Conservation (phyloP, 2,113 vertebrate genomes). For the Nibea coibor region DNA sequence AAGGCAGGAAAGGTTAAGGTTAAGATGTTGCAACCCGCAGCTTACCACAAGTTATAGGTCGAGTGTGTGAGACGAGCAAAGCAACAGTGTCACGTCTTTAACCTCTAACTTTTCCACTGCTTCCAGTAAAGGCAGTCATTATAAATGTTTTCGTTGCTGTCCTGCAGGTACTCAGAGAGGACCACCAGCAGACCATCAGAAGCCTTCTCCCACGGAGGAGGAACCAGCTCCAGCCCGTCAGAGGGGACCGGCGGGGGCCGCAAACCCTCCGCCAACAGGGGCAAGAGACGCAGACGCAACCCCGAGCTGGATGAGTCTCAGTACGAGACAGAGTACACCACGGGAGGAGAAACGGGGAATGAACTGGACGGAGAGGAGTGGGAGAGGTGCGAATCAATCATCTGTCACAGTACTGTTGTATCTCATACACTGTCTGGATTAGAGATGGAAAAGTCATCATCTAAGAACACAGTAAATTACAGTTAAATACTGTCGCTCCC, state of each 20-base stretch:
- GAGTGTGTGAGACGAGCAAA: too few relatives aligned
- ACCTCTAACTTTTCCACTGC: too few relatives aligned
- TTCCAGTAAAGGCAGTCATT: background rate
- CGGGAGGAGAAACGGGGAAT: constrained; percentile 86
- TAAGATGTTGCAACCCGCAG: too few relatives aligned
- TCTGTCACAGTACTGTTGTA: background rate
- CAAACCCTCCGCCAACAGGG: constrained; percentile 79
- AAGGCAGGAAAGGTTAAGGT: too few relatives aligned
- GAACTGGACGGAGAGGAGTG: constrained; percentile 85
- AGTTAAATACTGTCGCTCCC: constrained; percentile 46
- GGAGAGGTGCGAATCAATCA: constrained; percentile 79
- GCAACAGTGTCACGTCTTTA: too few relatives aligned
- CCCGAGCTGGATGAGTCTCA: constrained; percentile 87
- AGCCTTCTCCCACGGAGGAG: constrained; percentile 59
- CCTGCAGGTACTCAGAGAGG: constrained; percentile 77
- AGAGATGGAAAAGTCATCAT: constrained; percentile 39
- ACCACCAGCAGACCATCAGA: constrained; percentile 67
- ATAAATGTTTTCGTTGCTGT: background rate
- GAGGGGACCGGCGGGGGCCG: constrained; percentile 76
- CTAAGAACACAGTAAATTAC: constrained; percentile 41
- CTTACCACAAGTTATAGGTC: too few relatives aligned
- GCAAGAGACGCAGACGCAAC: constrained; percentile 82
- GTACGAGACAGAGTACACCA: constrained; percentile 92
- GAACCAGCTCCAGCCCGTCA: constrained; percentile 80
- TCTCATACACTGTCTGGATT: constrained; percentile 43